Percentiles rank a stretch among this genome's conserved stretches.
Conservation (phyloP, 1,140 invertebrate genomes). For the Sarcophaga bullata region DNA sequence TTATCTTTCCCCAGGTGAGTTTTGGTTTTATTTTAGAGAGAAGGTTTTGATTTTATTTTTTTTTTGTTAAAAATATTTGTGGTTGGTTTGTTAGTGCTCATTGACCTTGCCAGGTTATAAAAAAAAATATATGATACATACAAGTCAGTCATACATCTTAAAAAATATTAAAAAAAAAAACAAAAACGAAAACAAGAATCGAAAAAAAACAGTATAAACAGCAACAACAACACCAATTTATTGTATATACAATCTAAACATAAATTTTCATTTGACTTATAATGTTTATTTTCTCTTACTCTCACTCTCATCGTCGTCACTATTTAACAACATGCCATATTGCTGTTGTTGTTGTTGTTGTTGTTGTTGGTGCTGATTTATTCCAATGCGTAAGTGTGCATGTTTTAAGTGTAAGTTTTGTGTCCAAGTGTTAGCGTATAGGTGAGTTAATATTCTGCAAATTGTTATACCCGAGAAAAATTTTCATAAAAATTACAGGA, state of each 20-base stretch:
- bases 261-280: slow-evolving; percentile 1
- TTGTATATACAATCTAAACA: not conserved
- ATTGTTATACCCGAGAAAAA: not conserved
- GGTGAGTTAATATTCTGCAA: slow-evolving; percentile 15
- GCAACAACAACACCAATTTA: not conserved
- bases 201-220: not conserved
- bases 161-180: no score
- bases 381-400: not conserved
- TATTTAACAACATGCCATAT: not conserved
- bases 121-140: not conserved
- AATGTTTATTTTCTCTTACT: not conserved
- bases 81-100: slow-evolving; percentile 14
- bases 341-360: no score
- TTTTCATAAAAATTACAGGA: not conserved
- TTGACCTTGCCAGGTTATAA: not conserved
- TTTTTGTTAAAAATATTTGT: not conserved
- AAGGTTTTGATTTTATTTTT: not conserved
- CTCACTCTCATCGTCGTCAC: not conserved
- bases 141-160: no score
- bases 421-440: not conserved
- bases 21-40: no score
- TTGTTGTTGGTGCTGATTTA: not conserved
- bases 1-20: no score
- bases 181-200: no score
- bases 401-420: not conserved